Evolutionary conservation across 1,140 invertebrate species (phyloP).

Genomic region (Venturia canescens): DNA sequence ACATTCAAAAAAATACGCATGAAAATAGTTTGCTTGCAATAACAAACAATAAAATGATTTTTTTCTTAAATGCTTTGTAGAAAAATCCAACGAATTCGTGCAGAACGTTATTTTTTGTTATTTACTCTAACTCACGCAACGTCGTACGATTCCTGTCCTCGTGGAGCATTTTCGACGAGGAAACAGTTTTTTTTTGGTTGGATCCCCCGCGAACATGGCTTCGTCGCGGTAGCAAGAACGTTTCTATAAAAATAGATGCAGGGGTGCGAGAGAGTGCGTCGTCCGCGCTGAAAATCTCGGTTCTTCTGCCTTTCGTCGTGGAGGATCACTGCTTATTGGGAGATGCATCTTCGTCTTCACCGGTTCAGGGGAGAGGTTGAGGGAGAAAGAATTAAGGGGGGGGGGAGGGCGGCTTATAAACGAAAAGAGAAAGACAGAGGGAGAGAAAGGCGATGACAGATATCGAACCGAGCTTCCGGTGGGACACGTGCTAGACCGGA

Average conservation of each 20-base stretch:
- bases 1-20: too few species aligned
- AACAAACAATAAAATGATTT: too few species aligned
- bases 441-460: slow-evolving; percentile 63
- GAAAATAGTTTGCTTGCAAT: too few species aligned
- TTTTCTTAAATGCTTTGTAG: too few species aligned
- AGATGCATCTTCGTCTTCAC: slow-evolving; percentile 23
- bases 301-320: slow-evolving; percentile 21
- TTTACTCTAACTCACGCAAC: too few species aligned
- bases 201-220: background rate
- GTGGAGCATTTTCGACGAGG: background rate
- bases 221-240: background rate
- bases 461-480: slow-evolving; percentile 65
- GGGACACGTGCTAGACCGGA: slow-evolving; percentile 67
- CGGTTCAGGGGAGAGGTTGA: background rate
- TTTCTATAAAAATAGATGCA: slow-evolving; percentile 3
- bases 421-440: slow-evolving; percentile 13
- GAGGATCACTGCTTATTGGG: slow-evolving; percentile 10
- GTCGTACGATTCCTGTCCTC: background rate
- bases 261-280: background rate
- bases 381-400: slow-evolving; percentile 42
- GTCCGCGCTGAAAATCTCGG: background rate
- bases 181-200: background rate
- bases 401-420: slow-evolving; percentile 35
- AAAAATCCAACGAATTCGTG: too few species aligned
- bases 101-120: too few species aligned